Evolutionary conservation across 2,797 vertebrate species (phyloP), one percentile per base, ranked within the genome.

Genomic region (Typhlichthys subterraneus): DNA sequence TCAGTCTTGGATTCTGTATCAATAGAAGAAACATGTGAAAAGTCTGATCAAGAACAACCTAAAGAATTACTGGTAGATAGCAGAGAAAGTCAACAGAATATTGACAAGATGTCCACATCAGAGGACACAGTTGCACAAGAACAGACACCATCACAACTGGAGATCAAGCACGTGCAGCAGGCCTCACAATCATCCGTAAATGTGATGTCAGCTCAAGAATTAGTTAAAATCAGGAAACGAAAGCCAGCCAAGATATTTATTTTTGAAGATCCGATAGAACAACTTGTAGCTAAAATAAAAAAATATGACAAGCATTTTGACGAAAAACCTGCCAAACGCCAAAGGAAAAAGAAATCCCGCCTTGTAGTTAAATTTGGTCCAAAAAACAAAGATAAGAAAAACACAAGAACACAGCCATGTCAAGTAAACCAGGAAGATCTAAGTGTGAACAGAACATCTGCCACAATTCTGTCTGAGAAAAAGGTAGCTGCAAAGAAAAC

Each of bases 281-380:
- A 89, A 62, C 57, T 85, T 11, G 54, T 76, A 0, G 70, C 82
- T 23, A 77, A 83, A 14, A 70, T 81, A 29, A 63, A 74, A 72
- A 75, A 72, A 2, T 80, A 81, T 12, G 78, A 82, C 61, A 85
- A 85, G 6, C 63, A 76, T 42, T 76, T 74, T 23, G 68, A 79
- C 14, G 49, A 69, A 31, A 75, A 68, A 59, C 75, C 79, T 11
- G 63, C 85, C 15, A 94, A 92, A 75, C 80, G 84, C 2, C 82
- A 84, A 69, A 86, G 71, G 67, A 55, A 73, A n/a, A 91, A 88
- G 72, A 87, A 88, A 59, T 4, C 87, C 62, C 87, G 80, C 61
- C 87, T 91, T 7, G 83, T 91, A 42, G 89, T 91, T 14, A 87
- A 86, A 70, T 90, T 92, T 79, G 86, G 85, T 61, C 80, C 88